These are phyloP conservation scores for Odontomyia ornata DNA, from an alignment of 2,888 invertebrate species.

Conservation along the genomic window DNA sequence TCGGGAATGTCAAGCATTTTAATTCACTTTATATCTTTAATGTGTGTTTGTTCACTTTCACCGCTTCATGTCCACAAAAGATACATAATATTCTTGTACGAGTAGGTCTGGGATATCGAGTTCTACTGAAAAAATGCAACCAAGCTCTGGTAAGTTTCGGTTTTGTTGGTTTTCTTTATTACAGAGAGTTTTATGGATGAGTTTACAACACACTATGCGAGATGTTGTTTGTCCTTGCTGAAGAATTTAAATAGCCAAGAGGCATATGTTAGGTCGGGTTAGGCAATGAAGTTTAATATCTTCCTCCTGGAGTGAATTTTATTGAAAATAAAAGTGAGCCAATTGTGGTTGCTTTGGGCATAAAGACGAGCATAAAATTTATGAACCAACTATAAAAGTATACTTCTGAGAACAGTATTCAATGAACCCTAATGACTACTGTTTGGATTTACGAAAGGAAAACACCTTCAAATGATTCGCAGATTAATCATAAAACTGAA, in stretches of 20 bases:
- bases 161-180: not conserved
- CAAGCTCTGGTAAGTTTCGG: not conserved
- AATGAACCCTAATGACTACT: no score
- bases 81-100: not conserved
- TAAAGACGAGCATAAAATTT: no score
- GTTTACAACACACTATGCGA: not conserved
- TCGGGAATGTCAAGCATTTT: slow-evolving; percentile 6
- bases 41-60: not conserved
- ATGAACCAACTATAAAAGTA: no score
- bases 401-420: no score
- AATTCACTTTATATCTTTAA: not conserved
- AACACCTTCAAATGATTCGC: no score
- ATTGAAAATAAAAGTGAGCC: no score
- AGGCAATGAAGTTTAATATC: no score
- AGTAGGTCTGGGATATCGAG: not conserved
- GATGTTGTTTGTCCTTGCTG: not conserved
- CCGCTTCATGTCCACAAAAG: not conserved
- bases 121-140: not conserved
- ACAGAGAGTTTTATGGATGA: not conserved
- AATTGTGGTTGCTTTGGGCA: no score
- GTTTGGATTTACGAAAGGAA: no score
- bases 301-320: no score
- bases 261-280: not conserved
- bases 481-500: no score
- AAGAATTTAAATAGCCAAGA: not conserved